Base-by-base conservation (phyloP, 2,888 invertebrate species). In the Tribolium freemani region DNA sequence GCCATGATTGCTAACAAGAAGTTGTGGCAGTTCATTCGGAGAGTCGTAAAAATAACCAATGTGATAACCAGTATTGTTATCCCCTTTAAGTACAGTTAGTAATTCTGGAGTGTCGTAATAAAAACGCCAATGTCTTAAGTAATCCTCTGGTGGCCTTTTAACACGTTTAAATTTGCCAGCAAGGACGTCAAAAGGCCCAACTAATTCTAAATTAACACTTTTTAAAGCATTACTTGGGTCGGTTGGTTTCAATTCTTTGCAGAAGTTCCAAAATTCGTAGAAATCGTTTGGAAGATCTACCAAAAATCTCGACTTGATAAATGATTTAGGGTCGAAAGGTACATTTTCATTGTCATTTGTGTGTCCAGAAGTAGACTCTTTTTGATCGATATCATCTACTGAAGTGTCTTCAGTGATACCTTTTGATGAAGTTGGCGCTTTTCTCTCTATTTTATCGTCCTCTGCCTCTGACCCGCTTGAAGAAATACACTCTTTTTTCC, bases 101-200 rank as follows among this genome's bases (percentile, higher is more conserved):
- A 97, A 95, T 87, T 98, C 98, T 6, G 98, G 98, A 6, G 97
- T 96, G 88, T 99, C 98, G 86, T 93, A 96, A 84, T 91, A 96
- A 86, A 94, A 98, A 78, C 98, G 90, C 94, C 96, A 97, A 84
- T 97, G 96, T 6, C 91, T 87, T 56, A 96, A 88, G 83, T 93
- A 94, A 72, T 91, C 87, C 73, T 91, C 89, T 71, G 90, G 86
- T 0, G 89, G 86, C 44, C 68, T 75, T 9, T 74, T 64, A 5
- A 67, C 60, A 30, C 72, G 61, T 10, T 69, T 64, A 70, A 78
- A 79, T 58, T 74, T 72, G 4, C 91, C 92, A 53, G 89, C 87
- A 44, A 98, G 85, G 61, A 96, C 91, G 86, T 98, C 97, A 87
- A 91, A 98, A 0, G 97, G 95, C 0, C 98, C 98, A 50, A 96